Base-by-base conservation (phyloP, 2,113 vertebrate genomes). In the Scomber japonicus region DNA sequence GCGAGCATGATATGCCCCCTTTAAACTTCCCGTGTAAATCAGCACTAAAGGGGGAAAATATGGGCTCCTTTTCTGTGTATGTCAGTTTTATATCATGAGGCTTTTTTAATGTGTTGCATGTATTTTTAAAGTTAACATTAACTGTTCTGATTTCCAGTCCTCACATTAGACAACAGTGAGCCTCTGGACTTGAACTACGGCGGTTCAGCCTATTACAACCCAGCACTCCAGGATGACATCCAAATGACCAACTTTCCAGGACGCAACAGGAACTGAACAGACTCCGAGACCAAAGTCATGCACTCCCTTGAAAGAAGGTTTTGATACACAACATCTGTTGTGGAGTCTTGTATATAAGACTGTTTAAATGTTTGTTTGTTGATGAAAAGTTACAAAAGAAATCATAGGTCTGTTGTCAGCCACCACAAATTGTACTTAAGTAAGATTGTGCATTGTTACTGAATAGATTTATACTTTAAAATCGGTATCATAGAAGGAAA, bases 141-240 rank as follows among this genome's bases (percentile, higher is more conserved):
- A 3, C 35, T 40, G 6, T 7, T 91, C 40, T 82, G 0, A 80
- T 84, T 95, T 87, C 48, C 68, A 98, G 96, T 97, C 90, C 94
- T 96, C 57, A 88, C 95, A 77, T 88, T 97, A 80, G 96, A 97
- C 87, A 96, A 95, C 88, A 77, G 48, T 27, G 93, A 71, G 63
- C 93, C 50, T 89, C 83, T 91, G 91, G 94, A 83, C 83, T 90
- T 62, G 86, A 95, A 87, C 53, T 95, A 90, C 50, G 95, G 94
- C 13, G 86, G 92, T 3, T 70, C 56, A 3, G 92, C 92, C 31
- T 96, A 94, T 48, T 93, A 94, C 91, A 97, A 95, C 81, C 89
- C 91, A 46, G 79, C 66, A 56, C 69, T 94, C 21, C 91, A 95
- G 69, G 95, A 95, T 86, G 81, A 79, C 87, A 95, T 96, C 75